A percentile compares a stretch with the other conserved stretches of the same genome.
Conservation (phyloP, 2,888 invertebrate genomes). For the Drosophila birchii region DNA sequence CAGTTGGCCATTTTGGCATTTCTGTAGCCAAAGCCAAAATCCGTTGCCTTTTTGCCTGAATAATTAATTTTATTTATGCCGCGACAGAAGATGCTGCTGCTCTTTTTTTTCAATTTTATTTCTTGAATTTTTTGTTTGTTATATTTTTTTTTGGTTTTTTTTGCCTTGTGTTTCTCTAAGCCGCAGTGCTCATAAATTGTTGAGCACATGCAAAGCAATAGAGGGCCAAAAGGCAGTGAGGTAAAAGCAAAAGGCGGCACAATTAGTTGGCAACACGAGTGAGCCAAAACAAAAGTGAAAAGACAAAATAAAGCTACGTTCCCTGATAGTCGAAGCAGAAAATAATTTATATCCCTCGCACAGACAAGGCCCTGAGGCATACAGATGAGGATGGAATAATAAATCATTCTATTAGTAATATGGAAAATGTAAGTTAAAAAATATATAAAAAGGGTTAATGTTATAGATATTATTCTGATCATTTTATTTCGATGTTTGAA, state of each 20-base stretch:
- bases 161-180: constrained; percentile 22
- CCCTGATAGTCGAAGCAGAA: constrained; percentile 48
- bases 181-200: constrained; percentile 68
- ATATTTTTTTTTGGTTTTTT: not conserved
- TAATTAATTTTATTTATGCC: constrained; percentile 65
- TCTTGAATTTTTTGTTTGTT: not conserved
- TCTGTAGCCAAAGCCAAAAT: constrained; percentile 11
- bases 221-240: constrained; percentile 8
- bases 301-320: constrained; percentile 36
- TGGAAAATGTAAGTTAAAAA: not conserved
- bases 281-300: constrained; percentile 52
- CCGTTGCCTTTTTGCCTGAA: constrained; percentile 49
- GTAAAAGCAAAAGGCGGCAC: constrained; percentile 38
- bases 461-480: no score
- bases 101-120: constrained; percentile 15
- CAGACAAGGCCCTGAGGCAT: constrained; percentile 23
- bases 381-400: not conserved
- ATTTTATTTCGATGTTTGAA: no score
- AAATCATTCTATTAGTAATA: not conserved
- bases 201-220: constrained; percentile 55
- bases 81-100: constrained; percentile 55
- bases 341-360: constrained; percentile 48
- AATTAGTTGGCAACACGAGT: constrained; percentile 69
- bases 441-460: no score
- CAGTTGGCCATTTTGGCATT: constrained; percentile 32